Percentiles rank a stretch among this genome's conserved stretches.
phyloP scores from a whole-genome alignment of 2,888 invertebrate species.

The Himalopsyche tibetana region DNA sequence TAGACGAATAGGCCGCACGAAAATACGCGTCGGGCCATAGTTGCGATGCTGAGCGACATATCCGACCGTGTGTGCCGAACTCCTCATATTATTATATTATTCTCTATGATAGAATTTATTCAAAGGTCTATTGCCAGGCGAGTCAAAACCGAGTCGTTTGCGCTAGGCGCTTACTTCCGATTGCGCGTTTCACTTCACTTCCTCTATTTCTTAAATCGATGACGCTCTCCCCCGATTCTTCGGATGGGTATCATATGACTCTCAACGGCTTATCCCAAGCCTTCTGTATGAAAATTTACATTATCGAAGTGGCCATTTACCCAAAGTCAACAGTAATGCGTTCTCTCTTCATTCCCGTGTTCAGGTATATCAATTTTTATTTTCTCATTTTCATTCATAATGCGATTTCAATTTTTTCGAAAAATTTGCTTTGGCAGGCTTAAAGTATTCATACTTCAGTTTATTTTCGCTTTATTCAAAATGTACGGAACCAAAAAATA shows the following conservation, averaged over 20 bases:
- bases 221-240: neutral
- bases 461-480: too few species aligned
- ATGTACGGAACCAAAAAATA: too few species aligned
- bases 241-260: conserved; percentile 19
- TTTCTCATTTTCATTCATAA: too few species aligned
- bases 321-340: conserved; percentile 7
- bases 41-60: too few species aligned
- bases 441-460: too few species aligned
- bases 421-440: too few species aligned
- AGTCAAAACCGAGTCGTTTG: conserved; percentile 27
- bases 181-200: conserved; percentile 28
- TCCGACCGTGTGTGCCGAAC: neutral
- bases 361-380: neutral
- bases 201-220: conserved; percentile 38
- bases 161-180: conserved; percentile 27
- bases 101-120: conserved; percentile 18
- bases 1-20: too few species aligned
- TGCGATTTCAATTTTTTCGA: too few species aligned
- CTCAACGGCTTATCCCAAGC: neutral
- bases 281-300: conserved; percentile 30
- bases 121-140: conserved; percentile 20
- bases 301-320: conserved; percentile 35
- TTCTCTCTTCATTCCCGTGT: neutral
- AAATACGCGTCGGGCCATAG: too few species aligned
- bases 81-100: neutral